These are phyloP conservation scores for Drosophila grimshawi DNA, from an alignment of 1,140 invertebrate species.

Conservation along the genomic window DNA sequence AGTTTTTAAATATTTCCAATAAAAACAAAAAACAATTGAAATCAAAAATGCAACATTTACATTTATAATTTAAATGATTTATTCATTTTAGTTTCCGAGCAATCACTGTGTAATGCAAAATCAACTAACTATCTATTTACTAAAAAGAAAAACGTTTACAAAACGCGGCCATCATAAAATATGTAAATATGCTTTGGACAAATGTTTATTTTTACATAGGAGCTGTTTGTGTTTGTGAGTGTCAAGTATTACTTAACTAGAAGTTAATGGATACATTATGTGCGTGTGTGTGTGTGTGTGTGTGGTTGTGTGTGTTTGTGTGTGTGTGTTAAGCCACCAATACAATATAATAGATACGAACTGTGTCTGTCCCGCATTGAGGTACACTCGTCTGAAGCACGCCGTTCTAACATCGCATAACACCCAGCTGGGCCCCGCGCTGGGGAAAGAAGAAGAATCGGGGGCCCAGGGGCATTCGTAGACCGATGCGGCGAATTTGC, in stretches of 20 bases:
- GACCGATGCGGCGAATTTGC: slow-evolving; percentile 74
- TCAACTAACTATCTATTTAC: slow-evolving; percentile 17
- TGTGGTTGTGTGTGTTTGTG: slow-evolving; percentile 37
- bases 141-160: slow-evolving; percentile 10
- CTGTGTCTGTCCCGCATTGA: slow-evolving; percentile 76
- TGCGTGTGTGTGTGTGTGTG: slow-evolving; percentile 34
- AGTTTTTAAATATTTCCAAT: no score
- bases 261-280: slow-evolving; percentile 27
- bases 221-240: background rate
- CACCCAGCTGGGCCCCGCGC: slow-evolving; percentile 18
- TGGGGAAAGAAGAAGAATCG: background rate
- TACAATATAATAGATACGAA: slow-evolving; percentile 37
- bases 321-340: slow-evolving; percentile 60
- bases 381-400: slow-evolving; percentile 80
- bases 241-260: slow-evolving; percentile 22
- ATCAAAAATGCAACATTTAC: background rate
- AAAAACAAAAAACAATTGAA: no score
- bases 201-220: slow-evolving; percentile 8
- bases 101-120: background rate
- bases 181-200: slow-evolving; percentile 31
- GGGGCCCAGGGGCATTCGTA: slow-evolving; percentile 45
- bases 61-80: background rate
- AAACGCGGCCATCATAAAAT: slow-evolving; percentile 56
- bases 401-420: slow-evolving; percentile 71
- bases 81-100: background rate